Base-by-base conservation (phyloP, 2,888 invertebrate species). In the Mesoligia furuncula region DNA sequence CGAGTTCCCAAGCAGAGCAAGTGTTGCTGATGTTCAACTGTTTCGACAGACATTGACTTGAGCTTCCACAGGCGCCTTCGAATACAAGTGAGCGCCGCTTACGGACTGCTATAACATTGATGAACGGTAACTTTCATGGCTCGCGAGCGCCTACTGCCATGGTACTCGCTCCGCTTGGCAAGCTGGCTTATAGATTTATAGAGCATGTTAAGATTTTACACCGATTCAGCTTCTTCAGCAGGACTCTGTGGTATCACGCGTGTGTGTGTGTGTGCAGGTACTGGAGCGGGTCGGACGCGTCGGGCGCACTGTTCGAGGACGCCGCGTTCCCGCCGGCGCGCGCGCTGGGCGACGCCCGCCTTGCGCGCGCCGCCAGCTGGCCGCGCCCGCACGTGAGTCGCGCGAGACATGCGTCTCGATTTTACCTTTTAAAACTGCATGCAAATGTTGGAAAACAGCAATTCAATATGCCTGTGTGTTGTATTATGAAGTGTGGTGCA, bases 371-470 rank as follows among this genome's bases (percentile, higher is more conserved):
- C 97, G 95, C 97, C 84, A 96, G 97, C 64, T 98, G 98, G 98
- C 96, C 97, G 96, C 94, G 98, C 85, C 98, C 98, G 24, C 97
- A 97, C 90, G 98, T 98, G 93, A 97, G 97, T 67, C 67, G 17
- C 27, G 42, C 9, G 42, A 17, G n/a, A n/a, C 17, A 1, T 17
- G 9, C n/a, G 39, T 65, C 36, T 15, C 64, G 36, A n/a, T n/a
- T n/a, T n/a, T n/a, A n/a, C n/a, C n/a, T n/a, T n/a, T n/a, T n/a
- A n/a, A n/a, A n/a, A n/a, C n/a, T n/a, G n/a, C n/a, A n/a, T n/a
- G n/a, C n/a, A n/a, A n/a, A n/a, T n/a, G n/a, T n/a, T n/a, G n/a
- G n/a, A n/a, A n/a, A n/a, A n/a, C n/a, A n/a, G n/a, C n/a, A n/a
- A n/a, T n/a, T n/a, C n/a, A n/a, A n/a, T n/a, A n/a, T n/a, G n/a